Conservation (phyloP, 2,797 vertebrate species). For the Protosalanx chinensis region DNA sequence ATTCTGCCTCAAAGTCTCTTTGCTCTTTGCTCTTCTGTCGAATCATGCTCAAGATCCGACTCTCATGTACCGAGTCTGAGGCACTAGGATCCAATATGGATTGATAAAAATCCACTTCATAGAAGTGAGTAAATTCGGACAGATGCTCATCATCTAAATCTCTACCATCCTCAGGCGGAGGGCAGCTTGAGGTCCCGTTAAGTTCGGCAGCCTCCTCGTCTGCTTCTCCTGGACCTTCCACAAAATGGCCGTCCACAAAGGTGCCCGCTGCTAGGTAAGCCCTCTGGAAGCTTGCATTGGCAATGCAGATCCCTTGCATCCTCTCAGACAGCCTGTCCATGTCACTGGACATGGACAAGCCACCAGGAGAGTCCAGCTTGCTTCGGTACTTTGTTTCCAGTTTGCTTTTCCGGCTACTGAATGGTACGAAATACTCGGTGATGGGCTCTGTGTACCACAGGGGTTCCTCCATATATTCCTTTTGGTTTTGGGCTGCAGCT, state of each 20-base stretch:
- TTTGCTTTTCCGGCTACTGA: constrained; percentile 92
- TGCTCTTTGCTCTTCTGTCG: constrained; percentile 94
- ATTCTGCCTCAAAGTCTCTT: constrained; percentile 92
- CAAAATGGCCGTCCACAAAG: constrained; percentile 97
- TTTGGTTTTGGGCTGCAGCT: constrained; percentile 79
- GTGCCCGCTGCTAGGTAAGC: constrained; percentile 95
- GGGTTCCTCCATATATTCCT: constrained; percentile 96
- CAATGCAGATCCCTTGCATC: constrained; percentile 89
- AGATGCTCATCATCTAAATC: constrained; percentile 99
- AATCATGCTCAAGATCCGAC: constrained; percentile 99
- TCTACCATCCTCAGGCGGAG: constrained; percentile 89
- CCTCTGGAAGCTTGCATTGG: constrained; percentile 84
- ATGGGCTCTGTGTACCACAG: constrained; percentile 99
- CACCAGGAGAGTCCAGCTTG: constrained; percentile 75
- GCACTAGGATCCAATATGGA: constrained; percentile 99
- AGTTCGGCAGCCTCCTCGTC: constrained; percentile 87
- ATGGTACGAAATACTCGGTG: constrained; percentile 92
- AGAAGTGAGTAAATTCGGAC: constrained; percentile 98
- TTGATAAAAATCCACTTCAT: constrained; percentile 99
- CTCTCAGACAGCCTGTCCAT: constrained; percentile 84
- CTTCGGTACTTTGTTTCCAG: constrained; percentile 95
- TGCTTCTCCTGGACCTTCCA: constrained; percentile 90
- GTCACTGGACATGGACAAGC: constrained; percentile 68
- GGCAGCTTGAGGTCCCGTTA: constrained; percentile 89
- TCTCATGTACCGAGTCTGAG: constrained; percentile 98